phyloP scores from a whole-genome alignment of 64 coral and sea anemone genomes.

The Trachythela sp. region DNA sequence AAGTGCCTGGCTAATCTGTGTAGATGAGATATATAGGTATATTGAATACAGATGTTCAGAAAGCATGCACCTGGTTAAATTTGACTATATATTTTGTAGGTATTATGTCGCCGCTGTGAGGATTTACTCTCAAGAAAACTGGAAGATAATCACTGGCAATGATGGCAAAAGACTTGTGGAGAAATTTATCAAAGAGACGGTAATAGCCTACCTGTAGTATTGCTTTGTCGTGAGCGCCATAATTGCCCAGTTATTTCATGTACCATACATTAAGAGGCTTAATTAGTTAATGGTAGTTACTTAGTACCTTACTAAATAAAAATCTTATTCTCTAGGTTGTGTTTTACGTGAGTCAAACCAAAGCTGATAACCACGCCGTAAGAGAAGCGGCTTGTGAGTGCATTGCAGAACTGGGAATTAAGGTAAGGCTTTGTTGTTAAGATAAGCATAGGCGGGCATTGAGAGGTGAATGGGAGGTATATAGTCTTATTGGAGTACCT shows the following conservation, averaged over 20 bases:
- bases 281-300: too few species aligned
- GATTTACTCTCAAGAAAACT: slow-evolving; percentile 93
- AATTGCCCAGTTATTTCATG: too few species aligned
- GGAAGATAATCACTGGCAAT: slow-evolving; percentile 79
- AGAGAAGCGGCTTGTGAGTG: slow-evolving; percentile 91
- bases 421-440: slow-evolving; percentile 61
- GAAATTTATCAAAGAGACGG: slow-evolving; percentile 93
- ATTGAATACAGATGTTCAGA: too few species aligned
- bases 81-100: slow-evolving; percentile 29
- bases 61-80: too few species aligned
- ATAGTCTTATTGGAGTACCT: too few species aligned
- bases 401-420: slow-evolving; percentile 84
- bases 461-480: neutral
- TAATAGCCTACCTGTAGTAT: slow-evolving; percentile 19
- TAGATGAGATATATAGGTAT: too few species aligned
- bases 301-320: neutral
- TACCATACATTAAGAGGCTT: too few species aligned
- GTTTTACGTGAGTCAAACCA: slow-evolving; percentile 95
- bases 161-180: slow-evolving; percentile 91
- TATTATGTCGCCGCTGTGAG: slow-evolving; percentile 97
- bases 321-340: slow-evolving; percentile 48
- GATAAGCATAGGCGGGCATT: neutral
- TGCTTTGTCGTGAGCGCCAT: neutral
- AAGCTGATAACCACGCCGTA: slow-evolving; percentile 97
- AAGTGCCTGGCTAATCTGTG: too few species aligned